These are phyloP conservation scores for Podargus strigoides DNA, from an alignment of 2,797 vertebrate species.

Conservation along the genomic window DNA sequence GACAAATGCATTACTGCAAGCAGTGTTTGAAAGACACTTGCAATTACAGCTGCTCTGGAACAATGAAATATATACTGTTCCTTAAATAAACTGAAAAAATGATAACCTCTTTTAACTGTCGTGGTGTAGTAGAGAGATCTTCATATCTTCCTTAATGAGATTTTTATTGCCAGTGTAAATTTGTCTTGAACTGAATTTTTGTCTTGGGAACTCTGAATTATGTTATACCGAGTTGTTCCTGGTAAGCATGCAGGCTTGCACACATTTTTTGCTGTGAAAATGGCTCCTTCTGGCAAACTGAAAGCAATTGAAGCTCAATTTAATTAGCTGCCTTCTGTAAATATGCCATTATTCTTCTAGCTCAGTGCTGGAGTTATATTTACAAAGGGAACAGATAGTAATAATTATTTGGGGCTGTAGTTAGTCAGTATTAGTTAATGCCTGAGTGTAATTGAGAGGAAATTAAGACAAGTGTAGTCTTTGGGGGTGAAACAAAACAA, in stretches of 20 bases:
- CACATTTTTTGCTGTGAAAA: conserved; percentile 75
- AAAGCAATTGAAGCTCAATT: conserved; percentile 77
- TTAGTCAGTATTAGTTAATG: conserved; percentile 82
- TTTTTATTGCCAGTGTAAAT: conserved; percentile 75
- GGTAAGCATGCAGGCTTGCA: conserved; percentile 59
- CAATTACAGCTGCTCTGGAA: conserved; percentile 62
- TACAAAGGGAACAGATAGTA: conserved; percentile 76
- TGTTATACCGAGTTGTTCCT: conserved; percentile 69
- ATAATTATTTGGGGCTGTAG: conserved; percentile 74
- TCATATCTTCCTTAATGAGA: conserved; percentile 75
- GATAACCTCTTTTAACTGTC: conserved; percentile 65
- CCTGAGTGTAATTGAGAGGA: conserved; percentile 70
- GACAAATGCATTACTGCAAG: conserved; percentile 20
- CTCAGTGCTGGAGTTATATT: conserved; percentile 71
- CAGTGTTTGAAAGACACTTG: conserved; percentile 43
- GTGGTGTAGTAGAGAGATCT: conserved; percentile 59
- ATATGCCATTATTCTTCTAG: conserved; percentile 76
- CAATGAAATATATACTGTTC: conserved; percentile 63
- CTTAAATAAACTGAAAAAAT: conserved; percentile 70
- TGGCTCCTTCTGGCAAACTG: conserved; percentile 77
- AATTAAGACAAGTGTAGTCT: conserved; percentile 72
- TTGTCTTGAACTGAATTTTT: conserved; percentile 75
- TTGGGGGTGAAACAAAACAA: not conserved
- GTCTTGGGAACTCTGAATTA: conserved; percentile 76
- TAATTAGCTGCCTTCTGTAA: conserved; percentile 80